Evolutionary conservation across 2,888 invertebrate genomes (phyloP), one percentile per base, ranked within the genome.

Genomic region (Neoaliturus tenellus): DNA sequence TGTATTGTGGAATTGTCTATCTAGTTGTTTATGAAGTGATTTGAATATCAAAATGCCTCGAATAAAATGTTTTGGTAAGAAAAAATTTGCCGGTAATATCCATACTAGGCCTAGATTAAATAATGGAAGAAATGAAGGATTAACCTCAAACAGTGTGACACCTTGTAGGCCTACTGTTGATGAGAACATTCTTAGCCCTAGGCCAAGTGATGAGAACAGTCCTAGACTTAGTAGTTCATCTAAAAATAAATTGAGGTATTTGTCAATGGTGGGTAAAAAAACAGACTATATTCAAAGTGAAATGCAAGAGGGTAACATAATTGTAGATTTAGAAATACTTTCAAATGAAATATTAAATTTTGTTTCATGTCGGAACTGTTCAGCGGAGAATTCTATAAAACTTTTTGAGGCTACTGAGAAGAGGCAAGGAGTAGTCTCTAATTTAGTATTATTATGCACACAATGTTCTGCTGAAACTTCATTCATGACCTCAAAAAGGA

Each of bases 271-370:
- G 39, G 75, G 41, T 5, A n/a, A 75, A n/a, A 75, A 75, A 75
- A 41, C 28, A 41, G 75, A 44, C 75, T 75, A 44, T 44, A 35
- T 75, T 25, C 20, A 75, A 41, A 41, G 35, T 75, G 75, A 75
- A 75, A 75, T 41, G 39, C 25, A 6, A 6, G 78, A 78, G 35
- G 78, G 78, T 51, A 78, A 78, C 35, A 48, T 78, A 20, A 44
- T 78, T 41, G 75, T 78, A 78, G 78, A 48, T 78, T 78, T 48
- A 78, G 14, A 78, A 78, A 78, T 23, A 78, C 20, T 78, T n/a
- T 41, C 78, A 78, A 31, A 23, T 39, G 23, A 78, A 78, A 78
- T 78, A 78, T 28, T 78, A 28, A 48, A 25, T 41, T 78, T 78
- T 78, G 78, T 78, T 48, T 44, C 78, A 39, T 78, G 48, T 23